These are phyloP conservation scores for Craterocephalus amniculus DNA, from an alignment of 2,797 vertebrate species.

Conservation along the genomic window DNA sequence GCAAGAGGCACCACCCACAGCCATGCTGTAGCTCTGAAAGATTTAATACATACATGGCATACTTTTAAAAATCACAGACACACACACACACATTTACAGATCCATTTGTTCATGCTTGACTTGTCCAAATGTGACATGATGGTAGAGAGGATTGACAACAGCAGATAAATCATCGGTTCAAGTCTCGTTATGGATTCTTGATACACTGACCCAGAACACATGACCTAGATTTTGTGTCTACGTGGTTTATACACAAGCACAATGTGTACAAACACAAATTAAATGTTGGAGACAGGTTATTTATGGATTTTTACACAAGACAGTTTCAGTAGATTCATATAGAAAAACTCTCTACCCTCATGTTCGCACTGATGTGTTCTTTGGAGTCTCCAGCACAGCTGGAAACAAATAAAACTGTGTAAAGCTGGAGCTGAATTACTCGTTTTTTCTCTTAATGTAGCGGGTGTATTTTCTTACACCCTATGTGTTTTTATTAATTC, in stretches of 20 bases:
- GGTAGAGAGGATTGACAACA: conserved; percentile 31
- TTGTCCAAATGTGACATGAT: conserved; percentile 25
- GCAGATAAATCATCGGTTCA: conserved; percentile 51
- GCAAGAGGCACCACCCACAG: conserved; percentile 52
- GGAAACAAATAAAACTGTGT: not conserved
- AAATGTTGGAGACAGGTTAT: conserved; percentile 46
- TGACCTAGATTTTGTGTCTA: conserved; percentile 46
- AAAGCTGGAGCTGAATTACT: not conserved
- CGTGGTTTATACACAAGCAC: conserved; percentile 9
- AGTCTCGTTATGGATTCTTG: conserved; percentile 29
- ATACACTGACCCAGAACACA: conserved; percentile 31
- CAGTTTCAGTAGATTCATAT: conserved; percentile 36
- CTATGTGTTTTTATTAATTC: not conserved
- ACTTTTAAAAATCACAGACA: conserved; percentile 15
- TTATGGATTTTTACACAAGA: conserved; percentile 45
- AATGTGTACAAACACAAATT: conserved; percentile 30
- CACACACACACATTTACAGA: conserved; percentile 19
- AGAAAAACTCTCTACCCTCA: conserved; percentile 44
- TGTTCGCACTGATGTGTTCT: conserved; percentile 32
- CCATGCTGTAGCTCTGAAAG: conserved; percentile 48
- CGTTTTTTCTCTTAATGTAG: not conserved
- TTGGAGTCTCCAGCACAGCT: conserved; percentile 3
- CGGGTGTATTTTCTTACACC: not conserved
- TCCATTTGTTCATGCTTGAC: conserved; percentile 6
- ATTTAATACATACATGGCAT: conserved; percentile 53